Evolutionary conservation across 2,113 vertebrate species (phyloP).

Genomic region (Toxotes jaculatrix): DNA sequence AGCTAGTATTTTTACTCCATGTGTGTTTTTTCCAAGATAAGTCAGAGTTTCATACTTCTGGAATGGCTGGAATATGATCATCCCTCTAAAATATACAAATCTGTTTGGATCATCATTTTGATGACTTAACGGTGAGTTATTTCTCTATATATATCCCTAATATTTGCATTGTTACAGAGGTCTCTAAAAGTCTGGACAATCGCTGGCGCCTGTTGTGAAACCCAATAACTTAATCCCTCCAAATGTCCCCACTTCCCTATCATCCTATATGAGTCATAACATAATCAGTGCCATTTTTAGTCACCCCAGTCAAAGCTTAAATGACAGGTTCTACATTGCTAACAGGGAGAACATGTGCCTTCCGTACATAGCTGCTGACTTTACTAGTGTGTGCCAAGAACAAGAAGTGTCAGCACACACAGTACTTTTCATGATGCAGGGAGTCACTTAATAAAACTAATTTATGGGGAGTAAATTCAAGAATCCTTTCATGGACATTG

Average conservation of each 20-base stretch:
- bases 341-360: conserved; percentile 39
- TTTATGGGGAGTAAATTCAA: not conserved
- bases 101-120: not conserved
- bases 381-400: conserved; percentile 23
- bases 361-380: conserved; percentile 28
- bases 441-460: conserved; percentile 17
- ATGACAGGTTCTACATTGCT: conserved; percentile 61
- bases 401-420: conserved; percentile 36
- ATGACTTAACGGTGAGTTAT: conserved; percentile 31
- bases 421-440: conserved; percentile 6
- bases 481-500: conserved; percentile 7
- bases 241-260: conserved; percentile 61
- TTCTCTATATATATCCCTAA: conserved; percentile 2
- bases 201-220: conserved; percentile 82
- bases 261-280: conserved; percentile 71
- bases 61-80: not conserved
- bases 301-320: conserved; percentile 56
- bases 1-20: conserved; percentile 4
- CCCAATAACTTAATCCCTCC: conserved; percentile 66
- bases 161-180: conserved; percentile 31
- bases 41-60: not conserved
- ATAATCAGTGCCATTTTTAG: conserved; percentile 81
- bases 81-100: not conserved
- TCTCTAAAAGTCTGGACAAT: conserved; percentile 51
- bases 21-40: not conserved